phyloP scores from a whole-genome alignment of 2,797 vertebrate species.

The Myripristis murdjan region DNA sequence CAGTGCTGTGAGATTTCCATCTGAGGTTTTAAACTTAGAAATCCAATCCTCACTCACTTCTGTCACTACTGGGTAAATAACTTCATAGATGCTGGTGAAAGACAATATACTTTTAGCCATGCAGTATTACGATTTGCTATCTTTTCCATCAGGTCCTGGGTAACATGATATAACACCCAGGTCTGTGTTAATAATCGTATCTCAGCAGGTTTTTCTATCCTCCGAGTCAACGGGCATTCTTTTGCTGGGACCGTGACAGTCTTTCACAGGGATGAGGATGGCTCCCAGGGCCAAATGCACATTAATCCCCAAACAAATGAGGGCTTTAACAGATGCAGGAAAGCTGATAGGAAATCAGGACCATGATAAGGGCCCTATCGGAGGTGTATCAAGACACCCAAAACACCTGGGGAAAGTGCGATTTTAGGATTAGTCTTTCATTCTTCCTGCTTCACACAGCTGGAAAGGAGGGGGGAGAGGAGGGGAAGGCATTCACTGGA shows the following conservation, averaged over 20 bases:
- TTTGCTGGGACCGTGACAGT: constrained; percentile 49
- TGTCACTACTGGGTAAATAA: constrained; percentile 12
- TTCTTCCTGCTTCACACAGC: neutral
- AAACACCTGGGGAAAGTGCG: constrained; percentile 55
- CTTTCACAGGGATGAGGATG: constrained; percentile 39
- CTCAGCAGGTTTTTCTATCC: constrained; percentile 50
- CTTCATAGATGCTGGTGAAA: constrained; percentile 36
- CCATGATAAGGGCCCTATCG: constrained; percentile 53
- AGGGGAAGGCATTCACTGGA: neutral
- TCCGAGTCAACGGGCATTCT: constrained; percentile 52
- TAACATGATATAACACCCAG: constrained; percentile 47
- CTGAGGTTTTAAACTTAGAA: constrained; percentile 20
- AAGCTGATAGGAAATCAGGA: constrained; percentile 26
- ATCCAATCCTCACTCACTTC: constrained; percentile 21
- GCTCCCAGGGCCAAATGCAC: constrained; percentile 20
- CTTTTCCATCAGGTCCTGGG: constrained; percentile 33
- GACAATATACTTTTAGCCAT: constrained; percentile 44
- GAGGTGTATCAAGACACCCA: constrained; percentile 47
- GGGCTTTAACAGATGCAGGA: constrained; percentile 42
- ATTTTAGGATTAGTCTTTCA: constrained; percentile 15
- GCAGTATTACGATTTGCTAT: constrained; percentile 26
- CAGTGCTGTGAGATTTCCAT: constrained; percentile 17
- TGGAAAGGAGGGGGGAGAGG: neutral
- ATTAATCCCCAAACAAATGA: constrained; percentile 41
- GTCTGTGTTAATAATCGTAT: constrained; percentile 61